Evolutionary conservation across 2,113 vertebrate species (phyloP).

Genomic region (Pelecanus crispus): DNA sequence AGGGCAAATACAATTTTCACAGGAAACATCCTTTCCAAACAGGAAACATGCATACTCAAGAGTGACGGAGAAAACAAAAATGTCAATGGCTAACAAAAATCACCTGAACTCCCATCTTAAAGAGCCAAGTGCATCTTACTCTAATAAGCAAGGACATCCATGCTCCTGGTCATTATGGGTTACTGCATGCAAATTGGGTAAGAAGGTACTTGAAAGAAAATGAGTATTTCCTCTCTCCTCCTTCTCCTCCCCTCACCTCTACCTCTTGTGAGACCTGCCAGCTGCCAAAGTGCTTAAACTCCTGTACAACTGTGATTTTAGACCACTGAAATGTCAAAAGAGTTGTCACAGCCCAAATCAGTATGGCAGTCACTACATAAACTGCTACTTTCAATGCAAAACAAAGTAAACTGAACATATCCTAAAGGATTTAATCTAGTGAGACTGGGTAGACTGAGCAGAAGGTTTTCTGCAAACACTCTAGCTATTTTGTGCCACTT

Average conservation of each 20-base stretch:
- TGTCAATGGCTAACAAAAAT: background rate
- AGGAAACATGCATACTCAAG: background rate
- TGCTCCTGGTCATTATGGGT: background rate
- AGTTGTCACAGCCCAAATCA: background rate
- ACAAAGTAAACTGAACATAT: background rate
- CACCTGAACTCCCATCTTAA: background rate
- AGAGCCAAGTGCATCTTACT: background rate
- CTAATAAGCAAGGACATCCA: background rate
- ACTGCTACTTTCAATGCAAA: background rate
- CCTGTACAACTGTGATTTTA: background rate
- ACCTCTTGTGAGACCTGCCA: background rate
- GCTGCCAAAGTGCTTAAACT: background rate
- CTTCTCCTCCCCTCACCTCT: background rate
- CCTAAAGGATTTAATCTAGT: background rate
- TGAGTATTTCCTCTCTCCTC: background rate
- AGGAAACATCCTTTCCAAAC: background rate
- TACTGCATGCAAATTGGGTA: background rate
- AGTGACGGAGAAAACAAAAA: background rate
- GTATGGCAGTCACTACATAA: background rate
- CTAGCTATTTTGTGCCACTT: background rate
- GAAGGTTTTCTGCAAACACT: background rate
- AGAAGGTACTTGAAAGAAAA: background rate
- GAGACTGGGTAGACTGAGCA: background rate
- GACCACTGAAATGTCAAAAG: background rate
- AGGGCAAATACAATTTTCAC: background rate